Evolutionary conservation across 2,113 vertebrate genomes (phyloP).

Genomic region (Bubo scandiacus): DNA sequence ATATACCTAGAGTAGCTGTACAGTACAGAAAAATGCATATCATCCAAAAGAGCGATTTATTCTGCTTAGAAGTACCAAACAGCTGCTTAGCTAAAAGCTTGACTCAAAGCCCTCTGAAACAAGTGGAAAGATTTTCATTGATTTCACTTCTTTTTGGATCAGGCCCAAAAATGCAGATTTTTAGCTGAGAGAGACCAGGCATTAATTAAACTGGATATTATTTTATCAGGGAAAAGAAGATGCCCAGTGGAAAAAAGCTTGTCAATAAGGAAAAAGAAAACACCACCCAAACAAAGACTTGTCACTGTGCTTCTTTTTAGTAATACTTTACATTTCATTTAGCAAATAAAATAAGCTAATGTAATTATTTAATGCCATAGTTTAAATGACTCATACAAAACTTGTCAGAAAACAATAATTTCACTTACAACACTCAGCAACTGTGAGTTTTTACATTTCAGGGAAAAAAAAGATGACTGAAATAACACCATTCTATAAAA

Average conservation of each 20-base stretch:
- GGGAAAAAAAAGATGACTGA: not conserved
- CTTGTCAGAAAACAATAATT: not conserved
- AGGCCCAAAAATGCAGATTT: not conserved
- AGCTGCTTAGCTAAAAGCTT: not conserved
- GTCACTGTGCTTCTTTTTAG: not conserved
- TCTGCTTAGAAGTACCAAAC: not conserved
- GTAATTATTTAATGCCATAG: not conserved
- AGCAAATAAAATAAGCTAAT: not conserved
- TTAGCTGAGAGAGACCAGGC: not conserved
- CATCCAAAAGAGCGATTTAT: not conserved
- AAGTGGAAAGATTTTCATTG: conserved; percentile 42
- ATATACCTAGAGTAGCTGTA: not conserved
- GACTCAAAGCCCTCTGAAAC: conserved; percentile 20
- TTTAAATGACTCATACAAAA: not conserved
- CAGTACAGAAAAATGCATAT: not conserved
- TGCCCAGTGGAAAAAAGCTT: not conserved
- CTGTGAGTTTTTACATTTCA: not conserved
- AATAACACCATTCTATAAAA: not conserved
- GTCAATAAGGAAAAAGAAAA: not conserved
- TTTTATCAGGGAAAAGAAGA: not conserved
- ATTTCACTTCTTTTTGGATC: conserved; percentile 23
- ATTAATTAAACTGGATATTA: not conserved
- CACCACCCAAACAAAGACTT: not conserved
- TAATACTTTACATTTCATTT: rapidly evolving
- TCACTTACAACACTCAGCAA: not conserved